Evolutionary conservation across 2,888 invertebrate genomes (phyloP).

Genomic region (Tachina fera): DNA sequence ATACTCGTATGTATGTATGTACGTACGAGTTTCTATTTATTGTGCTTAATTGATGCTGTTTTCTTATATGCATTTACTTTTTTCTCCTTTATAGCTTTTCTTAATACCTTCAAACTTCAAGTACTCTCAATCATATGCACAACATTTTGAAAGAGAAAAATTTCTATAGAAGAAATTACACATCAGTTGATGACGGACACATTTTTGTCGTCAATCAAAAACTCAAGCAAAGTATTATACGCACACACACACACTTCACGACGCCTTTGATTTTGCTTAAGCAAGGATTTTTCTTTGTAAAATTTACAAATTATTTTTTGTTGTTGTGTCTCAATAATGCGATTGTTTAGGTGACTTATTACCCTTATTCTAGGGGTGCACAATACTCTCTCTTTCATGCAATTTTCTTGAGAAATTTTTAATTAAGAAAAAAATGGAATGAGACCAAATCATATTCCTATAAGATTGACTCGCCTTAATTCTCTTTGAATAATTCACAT

Average conservation of each 20-base stretch:
- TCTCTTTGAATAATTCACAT: too few species aligned
- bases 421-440: background rate
- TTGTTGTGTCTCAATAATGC: constrained; percentile 1
- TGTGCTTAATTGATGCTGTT: constrained; percentile 50
- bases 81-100: constrained; percentile 9
- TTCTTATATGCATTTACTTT: constrained; percentile 8
- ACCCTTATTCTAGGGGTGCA: constrained; percentile 13
- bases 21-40: background rate
- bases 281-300: background rate
- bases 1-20: background rate
- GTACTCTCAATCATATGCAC: constrained; percentile 51
- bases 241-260: constrained; percentile 35
- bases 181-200: constrained; percentile 34
- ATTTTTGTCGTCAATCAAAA: constrained; percentile 60
- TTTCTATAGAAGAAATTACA: constrained; percentile 13
- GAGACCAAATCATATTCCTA: too few species aligned
- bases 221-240: background rate
- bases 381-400: background rate
- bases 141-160: constrained; percentile 15
- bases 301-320: constrained; percentile 48
- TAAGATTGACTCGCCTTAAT: too few species aligned
- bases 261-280: constrained; percentile 35
- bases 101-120: constrained; percentile 21
- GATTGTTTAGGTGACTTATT: constrained; percentile 6
- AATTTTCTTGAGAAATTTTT: background rate